Evolutionary conservation across 23 tunicate species (phyloP).

Genomic region (Phallusia fumigata): DNA sequence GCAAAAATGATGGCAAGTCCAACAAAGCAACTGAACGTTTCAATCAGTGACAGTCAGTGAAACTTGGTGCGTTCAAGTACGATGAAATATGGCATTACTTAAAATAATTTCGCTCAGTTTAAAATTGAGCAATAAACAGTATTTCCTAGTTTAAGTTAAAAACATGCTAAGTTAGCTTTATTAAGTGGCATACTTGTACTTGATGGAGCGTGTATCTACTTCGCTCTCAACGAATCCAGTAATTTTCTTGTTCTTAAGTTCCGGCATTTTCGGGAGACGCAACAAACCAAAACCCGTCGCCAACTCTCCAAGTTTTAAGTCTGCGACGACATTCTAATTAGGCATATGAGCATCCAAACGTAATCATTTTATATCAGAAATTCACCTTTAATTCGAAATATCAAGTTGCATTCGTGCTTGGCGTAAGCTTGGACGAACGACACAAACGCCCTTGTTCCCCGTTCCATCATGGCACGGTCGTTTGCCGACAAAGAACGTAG

Average conservation of each 20-base stretch:
- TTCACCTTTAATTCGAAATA: constrained; percentile 88
- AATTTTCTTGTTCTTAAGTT: constrained; percentile 56
- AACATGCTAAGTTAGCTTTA: too few species aligned
- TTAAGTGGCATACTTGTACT: constrained; percentile 48
- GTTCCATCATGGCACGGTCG: constrained; percentile 86
- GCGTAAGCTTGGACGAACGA: constrained; percentile 87
- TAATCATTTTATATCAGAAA: too few species aligned
- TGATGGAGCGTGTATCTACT: constrained; percentile 43
- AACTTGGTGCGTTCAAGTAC: too few species aligned
- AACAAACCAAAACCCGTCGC: constrained; percentile 91
- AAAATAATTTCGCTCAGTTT: too few species aligned
- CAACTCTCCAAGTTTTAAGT: constrained; percentile 76
- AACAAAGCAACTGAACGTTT: too few species aligned
- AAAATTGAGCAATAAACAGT: too few species aligned
- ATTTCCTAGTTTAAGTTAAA: too few species aligned
- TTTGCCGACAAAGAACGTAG: constrained; percentile 43
- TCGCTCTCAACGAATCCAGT: constrained; percentile 46
- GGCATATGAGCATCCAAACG: too few species aligned
- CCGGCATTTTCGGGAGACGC: constrained; percentile 92
- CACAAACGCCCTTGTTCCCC: constrained; percentile 82
- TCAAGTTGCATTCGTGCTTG: constrained; percentile 88
- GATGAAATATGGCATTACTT: too few species aligned
- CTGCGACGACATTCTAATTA: constrained; percentile 15
- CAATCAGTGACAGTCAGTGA: too few species aligned
- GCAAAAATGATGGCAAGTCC: too few species aligned